Evolutionary conservation across 2,113 vertebrate species (phyloP).

Genomic region (Centropus bengalensis): DNA sequence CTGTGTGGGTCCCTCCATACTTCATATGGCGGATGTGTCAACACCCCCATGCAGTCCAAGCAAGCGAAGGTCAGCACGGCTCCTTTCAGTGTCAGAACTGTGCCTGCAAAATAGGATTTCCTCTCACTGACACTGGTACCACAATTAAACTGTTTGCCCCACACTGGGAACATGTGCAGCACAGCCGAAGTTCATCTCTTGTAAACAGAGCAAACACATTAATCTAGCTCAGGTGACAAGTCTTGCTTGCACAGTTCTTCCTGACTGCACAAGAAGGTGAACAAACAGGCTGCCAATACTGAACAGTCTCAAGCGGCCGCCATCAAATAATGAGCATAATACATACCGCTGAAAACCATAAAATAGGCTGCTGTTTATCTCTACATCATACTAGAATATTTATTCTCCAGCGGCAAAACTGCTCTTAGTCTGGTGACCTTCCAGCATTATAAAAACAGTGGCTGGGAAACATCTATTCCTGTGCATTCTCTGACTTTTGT

Average conservation of each 20-base stretch:
- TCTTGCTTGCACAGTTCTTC: not conserved
- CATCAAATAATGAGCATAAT: not conserved
- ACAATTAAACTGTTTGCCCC: not conserved
- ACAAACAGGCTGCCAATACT: not conserved
- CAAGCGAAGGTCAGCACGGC: conserved; percentile 89
- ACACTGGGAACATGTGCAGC: accelerated
- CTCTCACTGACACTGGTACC: not conserved
- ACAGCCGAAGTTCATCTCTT: not conserved
- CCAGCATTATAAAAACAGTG: not conserved
- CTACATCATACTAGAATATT: not conserved
- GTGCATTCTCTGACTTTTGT: not conserved
- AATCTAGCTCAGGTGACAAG: not conserved
- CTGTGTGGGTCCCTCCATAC: conserved; percentile 90
- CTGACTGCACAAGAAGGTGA: not conserved
- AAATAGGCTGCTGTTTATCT: not conserved
- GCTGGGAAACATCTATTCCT: not conserved
- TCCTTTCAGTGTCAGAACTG: conserved; percentile 90
- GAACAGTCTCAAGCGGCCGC: not conserved
- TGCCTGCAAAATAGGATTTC: conserved; percentile 76
- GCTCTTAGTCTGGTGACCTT: not conserved
- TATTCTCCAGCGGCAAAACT: not conserved
- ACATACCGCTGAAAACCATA: not conserved
- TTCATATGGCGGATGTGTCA: conserved; percentile 90
- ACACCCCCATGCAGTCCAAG: conserved; percentile 86
- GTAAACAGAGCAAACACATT: not conserved